Evolutionary conservation across 2,113 vertebrate species (phyloP).

Genomic region (Thalassarche chlororhynchos): DNA sequence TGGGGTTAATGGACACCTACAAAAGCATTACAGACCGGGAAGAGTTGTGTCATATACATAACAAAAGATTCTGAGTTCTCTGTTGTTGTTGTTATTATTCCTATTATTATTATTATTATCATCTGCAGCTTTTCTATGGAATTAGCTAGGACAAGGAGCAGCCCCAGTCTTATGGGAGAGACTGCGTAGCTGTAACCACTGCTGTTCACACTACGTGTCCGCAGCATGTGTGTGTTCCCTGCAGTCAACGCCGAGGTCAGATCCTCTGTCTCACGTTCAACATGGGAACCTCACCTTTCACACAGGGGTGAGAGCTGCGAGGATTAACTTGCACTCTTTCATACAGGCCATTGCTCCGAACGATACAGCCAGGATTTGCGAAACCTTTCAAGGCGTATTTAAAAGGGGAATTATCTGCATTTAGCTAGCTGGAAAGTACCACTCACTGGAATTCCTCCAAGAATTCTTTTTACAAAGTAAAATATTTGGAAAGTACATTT

Average conservation of each 20-base stretch:
- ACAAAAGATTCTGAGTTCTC: not conserved
- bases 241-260: not conserved
- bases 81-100: not conserved
- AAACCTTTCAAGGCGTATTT: not conserved
- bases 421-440: constrained; percentile 55
- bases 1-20: not conserved
- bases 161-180: not conserved
- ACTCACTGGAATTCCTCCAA: constrained; percentile 50
- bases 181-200: not conserved
- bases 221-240: fast-evolving
- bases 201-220: fast-evolving
- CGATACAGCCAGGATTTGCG: not conserved
- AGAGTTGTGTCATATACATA: fast-evolving
- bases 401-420: constrained; percentile 33
- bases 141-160: not conserved
- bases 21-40: not conserved
- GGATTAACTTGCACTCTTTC: not conserved
- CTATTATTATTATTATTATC: not conserved
- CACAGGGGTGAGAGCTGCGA: fast-evolving
- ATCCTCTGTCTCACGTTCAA: not conserved
- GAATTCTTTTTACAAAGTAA: constrained; percentile 48
- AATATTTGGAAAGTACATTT: constrained; percentile 70
- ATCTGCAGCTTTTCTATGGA: not conserved
- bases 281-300: not conserved
- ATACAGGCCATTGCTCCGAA: not conserved